A percentile compares a stretch with the other conserved stretches of the same genome.
These are phyloP conservation scores for Psephotus haematonotus DNA, from an alignment of 2,113 vertebrate species.

Conservation along the genomic window DNA sequence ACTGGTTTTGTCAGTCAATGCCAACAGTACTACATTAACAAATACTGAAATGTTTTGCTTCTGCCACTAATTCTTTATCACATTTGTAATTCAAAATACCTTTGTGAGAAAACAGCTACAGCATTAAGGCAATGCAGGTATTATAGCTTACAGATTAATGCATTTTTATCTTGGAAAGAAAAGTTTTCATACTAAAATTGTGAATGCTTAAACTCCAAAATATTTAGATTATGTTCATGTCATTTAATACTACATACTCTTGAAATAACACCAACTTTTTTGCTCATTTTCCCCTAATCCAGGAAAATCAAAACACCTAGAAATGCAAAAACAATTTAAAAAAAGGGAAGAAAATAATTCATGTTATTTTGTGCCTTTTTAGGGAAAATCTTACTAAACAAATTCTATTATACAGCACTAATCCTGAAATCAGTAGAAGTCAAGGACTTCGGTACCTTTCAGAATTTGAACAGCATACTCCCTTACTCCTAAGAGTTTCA, in stretches of 20 bases:
- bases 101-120: background rate
- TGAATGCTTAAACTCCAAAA: background rate
- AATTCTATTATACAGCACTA: background rate
- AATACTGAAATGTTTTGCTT: background rate
- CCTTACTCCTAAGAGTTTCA: background rate
- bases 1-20: background rate
- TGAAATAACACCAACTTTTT: background rate
- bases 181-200: background rate
- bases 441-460: background rate
- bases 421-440: background rate
- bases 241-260: background rate
- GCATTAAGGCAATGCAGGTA: background rate
- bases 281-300: background rate
- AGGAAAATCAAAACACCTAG: background rate
- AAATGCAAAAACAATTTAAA: background rate
- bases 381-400: background rate
- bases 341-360: background rate
- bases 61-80: background rate
- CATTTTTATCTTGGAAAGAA: background rate
- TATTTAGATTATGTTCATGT: background rate
- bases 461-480: background rate
- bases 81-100: background rate
- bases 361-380: background rate
- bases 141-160: fast-evolving
- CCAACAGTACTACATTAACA: background rate